Base-by-base conservation (phyloP, 1,140 invertebrate species). In the Amyelois transitella region DNA sequence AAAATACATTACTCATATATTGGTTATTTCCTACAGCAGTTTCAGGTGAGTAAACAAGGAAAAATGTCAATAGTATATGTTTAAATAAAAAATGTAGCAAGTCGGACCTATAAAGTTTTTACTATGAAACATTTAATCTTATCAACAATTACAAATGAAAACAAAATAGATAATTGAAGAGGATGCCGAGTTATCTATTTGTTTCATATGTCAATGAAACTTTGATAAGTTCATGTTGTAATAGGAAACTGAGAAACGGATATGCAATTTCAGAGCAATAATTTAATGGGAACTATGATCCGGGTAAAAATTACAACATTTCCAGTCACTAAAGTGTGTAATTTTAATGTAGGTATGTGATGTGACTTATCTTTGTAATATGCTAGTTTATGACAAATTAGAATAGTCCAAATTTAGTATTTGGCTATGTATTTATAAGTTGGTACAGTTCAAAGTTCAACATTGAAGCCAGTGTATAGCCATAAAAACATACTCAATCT, bases 231-330 rank as follows among this genome's bases (percentile, higher is more conserved):
- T 38, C 4, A 14, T 38, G 32, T 38, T 12, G 32, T 38, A 38
- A 38, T 38, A 38, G 32, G 32, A 38, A 38, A 38, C 10, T 2
- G 10, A 32, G 6, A 32, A 10, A 32, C 32, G 32, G 32, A 38
- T 14, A 38, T 38, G 32, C 32, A 38, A 38, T 12, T 10, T 28
- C 32, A 38, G 25, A 32, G 32, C 12, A 38, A 14, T 12, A 12
- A 38, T 38, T 38, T 38, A 1, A 38, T 1, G 17, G 32, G 32
- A 38, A 38, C 32, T 38, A 2, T 6, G 6, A 38, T 14, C 17
- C 12, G 62, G 58, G 14, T 32, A 6, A 49, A 24, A 10, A 49
- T 20, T n/a, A 20, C 20, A 21, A 12, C n/a, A 51, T 51, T 51
- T 12, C 17, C 32, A 14, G 5, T 28, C 32, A 14, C 8, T 12